Base-by-base conservation (phyloP, 2,888 invertebrate genomes). In the Gandaritis pyraliata region DNA sequence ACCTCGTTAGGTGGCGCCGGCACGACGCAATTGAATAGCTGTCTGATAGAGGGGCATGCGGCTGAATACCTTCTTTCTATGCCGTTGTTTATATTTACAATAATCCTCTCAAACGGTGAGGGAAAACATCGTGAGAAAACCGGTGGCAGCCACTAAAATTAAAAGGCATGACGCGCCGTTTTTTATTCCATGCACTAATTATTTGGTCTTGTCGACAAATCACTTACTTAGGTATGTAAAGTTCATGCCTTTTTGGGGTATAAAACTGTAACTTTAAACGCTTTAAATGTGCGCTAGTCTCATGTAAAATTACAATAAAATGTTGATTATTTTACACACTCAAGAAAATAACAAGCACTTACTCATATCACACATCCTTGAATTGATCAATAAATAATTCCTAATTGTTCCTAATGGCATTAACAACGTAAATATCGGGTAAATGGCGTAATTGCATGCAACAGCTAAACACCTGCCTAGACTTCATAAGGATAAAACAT, bases 1-100 rank as follows among this genome's bases (percentile, higher is more conserved):
- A 75, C 68, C 66, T 66, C 72, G 71, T 57, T 66, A 69, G 73
- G 65, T 72, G 72, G 80, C 75, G 76, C 72, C 72, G 70, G 64
- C 64, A 29, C 54, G 68, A 41, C 47, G 51, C 51, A 55, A 51
- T 47, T 55, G 15, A 50, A 51, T 50, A 33, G 16, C 38, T 36
- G 53, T 41, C 59, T 49, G 60, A 49, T 48, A 6, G 23, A 33
- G 49, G 33, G 46, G 36, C 62, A 65, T 46, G n/a, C 29, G 13
- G 47, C 7, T 30, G 47, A 29, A 29, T 30, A 47, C 30, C 15
- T 33, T 30, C n/a, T 33, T 47, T 47, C 23, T 47, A 29, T 8
- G 47, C 13, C 13, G 29, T 15, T 41, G 41, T n/a, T 12, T 33
- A 49, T 3, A 49, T 3, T 43, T 41, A 43, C 48, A 29, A 48